Evolutionary conservation across 2,113 vertebrate species (phyloP), one percentile per base, ranked within the genome.

Genomic region (Gavia stellata): DNA sequence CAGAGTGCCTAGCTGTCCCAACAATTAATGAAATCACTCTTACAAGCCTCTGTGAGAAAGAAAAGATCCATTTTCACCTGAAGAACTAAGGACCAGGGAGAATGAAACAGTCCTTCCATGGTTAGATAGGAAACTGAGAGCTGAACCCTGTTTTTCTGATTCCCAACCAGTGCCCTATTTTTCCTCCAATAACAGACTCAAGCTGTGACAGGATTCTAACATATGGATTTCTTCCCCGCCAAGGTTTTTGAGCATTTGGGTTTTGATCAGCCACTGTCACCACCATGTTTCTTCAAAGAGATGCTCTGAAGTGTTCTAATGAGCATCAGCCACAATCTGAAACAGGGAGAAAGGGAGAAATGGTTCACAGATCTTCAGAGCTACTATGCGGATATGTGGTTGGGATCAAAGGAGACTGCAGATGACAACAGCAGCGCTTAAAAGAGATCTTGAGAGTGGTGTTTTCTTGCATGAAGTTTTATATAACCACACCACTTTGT

Each of bases 231-330:
- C 68, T 55, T 95, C 75, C 88, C 72, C 6, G 17, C 34, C 21
- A 86, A 96, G 42, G 14, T 75, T 96, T 97, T 55, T 77, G 94
- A 96, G 96, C 90, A 83, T 81, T 97, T 94, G 63, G 56, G 49
- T 88, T 93, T 95, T 93, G 61, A 97, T 75, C 78, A 97, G 78
- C 74, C 81, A 88, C 92, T 93, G 87, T 96, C 65, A 89, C 70
- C 73, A 88, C 84, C 36, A 55, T 38, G 49, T 78, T 87, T 97
- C 94, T 97, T 98, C 96, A 95, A 96, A 95, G 94, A 92, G 50
- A 88, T 73, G 33, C 74, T 96, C 65, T 67, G 73, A 81, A 66
- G 44, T 81, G 85, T 65, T 97, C 81, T 96, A 95, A 94, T 2
- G 9, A 86, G 93, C 95, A 75, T 94, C 95, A 97, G 95, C 94